These are phyloP conservation scores for Carassius carassius DNA, from an alignment of 2,113 vertebrate genomes.

Conservation along the genomic window DNA sequence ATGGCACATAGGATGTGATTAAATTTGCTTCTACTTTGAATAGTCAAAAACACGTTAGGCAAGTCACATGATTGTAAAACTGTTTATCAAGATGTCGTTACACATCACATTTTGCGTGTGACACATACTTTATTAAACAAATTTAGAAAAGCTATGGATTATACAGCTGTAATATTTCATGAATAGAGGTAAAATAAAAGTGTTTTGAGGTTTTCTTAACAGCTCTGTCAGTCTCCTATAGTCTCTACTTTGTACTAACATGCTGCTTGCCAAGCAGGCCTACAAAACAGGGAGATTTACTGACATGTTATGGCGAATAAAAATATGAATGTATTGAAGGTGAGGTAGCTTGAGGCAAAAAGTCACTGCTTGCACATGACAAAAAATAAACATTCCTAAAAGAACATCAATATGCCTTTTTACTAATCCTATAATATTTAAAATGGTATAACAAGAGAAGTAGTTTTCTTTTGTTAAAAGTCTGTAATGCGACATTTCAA, in stretches of 20 bases:
- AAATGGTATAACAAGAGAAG: neutral
- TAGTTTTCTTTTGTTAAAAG: neutral
- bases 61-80: neutral
- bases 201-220: slow-evolving; percentile 25
- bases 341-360: neutral
- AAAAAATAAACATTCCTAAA: neutral
- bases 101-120: neutral
- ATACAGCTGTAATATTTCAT: neutral
- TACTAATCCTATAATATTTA: neutral
- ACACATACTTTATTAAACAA: neutral
- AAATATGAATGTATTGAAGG: slow-evolving; percentile 43
- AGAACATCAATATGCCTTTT: neutral
- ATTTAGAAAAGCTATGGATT: too few species aligned
- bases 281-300: slow-evolving; percentile 62
- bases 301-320: slow-evolving; percentile 52
- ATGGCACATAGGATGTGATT: neutral
- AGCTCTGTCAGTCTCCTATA: slow-evolving; percentile 35
- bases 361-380: slow-evolving; percentile 24
- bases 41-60: neutral
- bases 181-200: too few species aligned
- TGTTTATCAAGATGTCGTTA: neutral
- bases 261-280: slow-evolving; percentile 46
- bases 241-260: slow-evolving; percentile 34
- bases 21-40: neutral
- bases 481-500: neutral